A percentile compares a stretch with the other conserved stretches of the same genome.
Conservation (phyloP, 2,113 vertebrate species). For the Bos javanicus region DNA sequence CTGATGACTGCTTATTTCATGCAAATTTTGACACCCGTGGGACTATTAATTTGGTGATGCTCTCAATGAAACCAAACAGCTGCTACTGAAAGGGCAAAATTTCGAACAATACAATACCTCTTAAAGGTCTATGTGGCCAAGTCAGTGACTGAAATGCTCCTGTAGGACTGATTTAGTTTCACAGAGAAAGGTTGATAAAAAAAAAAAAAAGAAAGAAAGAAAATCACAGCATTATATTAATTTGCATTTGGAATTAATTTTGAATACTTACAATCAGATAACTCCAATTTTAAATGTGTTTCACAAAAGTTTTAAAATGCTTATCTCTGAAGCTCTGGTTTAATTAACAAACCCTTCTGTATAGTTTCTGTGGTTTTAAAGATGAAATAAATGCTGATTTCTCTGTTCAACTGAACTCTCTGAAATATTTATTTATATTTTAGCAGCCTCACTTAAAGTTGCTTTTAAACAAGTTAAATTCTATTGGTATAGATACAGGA, state of each 20-base stretch:
- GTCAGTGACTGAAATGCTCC: background rate
- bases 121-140: background rate
- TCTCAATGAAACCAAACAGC: constrained; percentile 42
- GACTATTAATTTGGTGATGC: constrained; percentile 46
- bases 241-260: constrained; percentile 14
- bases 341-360: constrained; percentile 19
- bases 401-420: background rate
- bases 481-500: background rate
- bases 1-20: constrained; percentile 75
- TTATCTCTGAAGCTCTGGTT: constrained; percentile 1
- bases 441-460: background rate
- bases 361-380: background rate
- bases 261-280: constrained; percentile 16
- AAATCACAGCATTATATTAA: background rate
- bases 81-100: constrained; percentile 5
- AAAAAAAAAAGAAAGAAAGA: background rate
- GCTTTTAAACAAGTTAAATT: background rate
- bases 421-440: background rate
- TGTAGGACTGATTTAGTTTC: background rate
- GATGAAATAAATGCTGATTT: background rate
- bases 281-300: constrained; percentile 10
- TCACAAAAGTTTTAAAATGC: background rate
- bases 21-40: constrained; percentile 29
- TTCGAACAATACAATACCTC: background rate
- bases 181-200: background rate